Evolutionary conservation across 2,113 vertebrate genomes (phyloP).

Genomic region (Thomomys bottae): DNA sequence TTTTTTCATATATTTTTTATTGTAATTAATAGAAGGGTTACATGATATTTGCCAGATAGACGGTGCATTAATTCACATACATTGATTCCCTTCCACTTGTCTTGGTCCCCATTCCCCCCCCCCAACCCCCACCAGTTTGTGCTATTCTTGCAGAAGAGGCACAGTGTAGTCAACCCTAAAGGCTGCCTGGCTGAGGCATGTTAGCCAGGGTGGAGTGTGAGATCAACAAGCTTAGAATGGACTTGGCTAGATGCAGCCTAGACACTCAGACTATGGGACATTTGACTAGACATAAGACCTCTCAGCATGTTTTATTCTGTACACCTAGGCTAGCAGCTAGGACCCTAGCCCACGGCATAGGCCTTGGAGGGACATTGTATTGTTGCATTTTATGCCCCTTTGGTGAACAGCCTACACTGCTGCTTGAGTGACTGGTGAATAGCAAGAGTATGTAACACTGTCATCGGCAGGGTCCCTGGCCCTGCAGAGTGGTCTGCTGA

Average conservation of each 20-base stretch:
- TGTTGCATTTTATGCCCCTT: background rate
- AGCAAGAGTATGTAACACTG: background rate
- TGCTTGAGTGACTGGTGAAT: background rate
- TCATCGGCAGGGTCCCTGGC: background rate
- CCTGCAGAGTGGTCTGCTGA: background rate
- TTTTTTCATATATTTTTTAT: no score
- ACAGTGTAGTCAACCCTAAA: background rate
- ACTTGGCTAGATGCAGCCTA: background rate
- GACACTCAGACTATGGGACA: background rate
- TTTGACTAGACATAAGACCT: background rate
- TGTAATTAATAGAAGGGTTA: no score
- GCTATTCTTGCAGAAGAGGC: background rate
- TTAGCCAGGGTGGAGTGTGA: background rate
- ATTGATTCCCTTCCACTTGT: no score
- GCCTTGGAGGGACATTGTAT: background rate
- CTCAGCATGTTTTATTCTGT: background rate
- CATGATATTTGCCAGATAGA: no score
- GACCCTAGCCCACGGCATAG: background rate
- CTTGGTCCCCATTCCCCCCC: no score
- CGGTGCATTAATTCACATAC: no score
- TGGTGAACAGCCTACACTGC: rapidly evolving
- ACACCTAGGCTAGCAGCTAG: background rate
- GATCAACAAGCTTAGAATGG: background rate
- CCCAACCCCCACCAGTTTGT: no score
- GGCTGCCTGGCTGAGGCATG: background rate